These are phyloP conservation scores for Emydura subglobosa DNA, from an alignment of 2,113 vertebrate species.

Conservation along the genomic window DNA sequence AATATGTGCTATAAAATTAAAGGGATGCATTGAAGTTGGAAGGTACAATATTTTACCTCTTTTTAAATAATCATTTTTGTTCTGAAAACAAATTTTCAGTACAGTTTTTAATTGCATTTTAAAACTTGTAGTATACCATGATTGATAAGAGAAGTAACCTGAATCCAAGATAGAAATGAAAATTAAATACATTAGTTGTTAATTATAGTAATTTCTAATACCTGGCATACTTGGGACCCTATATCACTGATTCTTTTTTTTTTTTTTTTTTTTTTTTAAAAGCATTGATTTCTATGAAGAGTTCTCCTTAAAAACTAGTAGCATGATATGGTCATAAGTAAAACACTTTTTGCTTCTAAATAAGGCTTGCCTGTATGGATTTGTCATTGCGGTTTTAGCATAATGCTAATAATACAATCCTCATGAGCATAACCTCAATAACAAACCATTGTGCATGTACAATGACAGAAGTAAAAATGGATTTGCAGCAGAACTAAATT, in stretches of 20 bases:
- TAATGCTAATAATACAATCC: not conserved
- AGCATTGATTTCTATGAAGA: not conserved
- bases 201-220: not conserved
- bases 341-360: not conserved
- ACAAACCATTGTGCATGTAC: not conserved
- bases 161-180: not conserved
- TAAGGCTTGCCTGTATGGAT: not conserved
- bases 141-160: not conserved
- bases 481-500: not conserved
- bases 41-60: not conserved
- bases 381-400: not conserved
- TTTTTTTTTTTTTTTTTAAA: not conserved
- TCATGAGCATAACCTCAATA: not conserved
- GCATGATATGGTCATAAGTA: not conserved
- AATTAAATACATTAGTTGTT: not conserved
- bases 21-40: not conserved
- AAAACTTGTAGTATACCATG: not conserved
- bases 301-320: not conserved
- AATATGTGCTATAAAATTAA: not conserved
- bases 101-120: not conserved
- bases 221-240: not conserved
- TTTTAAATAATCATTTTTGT: not conserved
- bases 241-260: not conserved
- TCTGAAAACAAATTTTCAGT: not conserved
- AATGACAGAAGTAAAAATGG: not conserved